Evolutionary conservation across 2,113 vertebrate species (phyloP).

Genomic region (Genyomyrus donnyi): DNA sequence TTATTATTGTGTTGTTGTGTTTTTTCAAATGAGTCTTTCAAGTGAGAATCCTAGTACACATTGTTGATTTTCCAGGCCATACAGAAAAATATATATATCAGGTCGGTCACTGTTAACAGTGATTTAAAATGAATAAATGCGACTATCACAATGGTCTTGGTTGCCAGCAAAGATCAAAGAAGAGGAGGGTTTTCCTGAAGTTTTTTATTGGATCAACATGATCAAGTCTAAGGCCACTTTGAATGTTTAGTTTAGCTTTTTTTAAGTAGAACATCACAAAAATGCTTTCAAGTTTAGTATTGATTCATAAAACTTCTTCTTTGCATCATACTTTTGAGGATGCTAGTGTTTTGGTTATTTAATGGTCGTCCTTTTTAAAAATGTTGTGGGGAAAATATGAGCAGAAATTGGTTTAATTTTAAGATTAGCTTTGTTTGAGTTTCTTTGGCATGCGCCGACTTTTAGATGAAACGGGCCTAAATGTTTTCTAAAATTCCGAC

Average conservation of each 20-base stretch:
- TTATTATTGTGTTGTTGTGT: neutral
- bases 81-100: conserved; percentile 13
- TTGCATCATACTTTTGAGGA: conserved; percentile 20
- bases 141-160: neutral
- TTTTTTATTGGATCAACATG: conserved; percentile 28
- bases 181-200: conserved; percentile 25
- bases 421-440: conserved; percentile 22
- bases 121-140: conserved; percentile 23
- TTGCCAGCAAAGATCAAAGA: conserved; percentile 6
- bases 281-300: conserved; percentile 18
- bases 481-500: conserved; percentile 25
- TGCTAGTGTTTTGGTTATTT: conserved; percentile 22
- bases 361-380: conserved; percentile 12
- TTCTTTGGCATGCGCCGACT: conserved; percentile 29
- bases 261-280: conserved; percentile 10
- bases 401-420: conserved; percentile 36
- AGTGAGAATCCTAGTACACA: neutral
- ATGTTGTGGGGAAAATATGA: conserved; percentile 15
- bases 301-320: conserved; percentile 22
- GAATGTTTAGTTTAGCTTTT: conserved; percentile 17
- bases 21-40: neutral
- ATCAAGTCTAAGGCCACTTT: conserved; percentile 16
- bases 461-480: conserved; percentile 26
- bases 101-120: conserved; percentile 9
- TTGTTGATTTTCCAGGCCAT: neutral